Base-by-base conservation (phyloP, 2,888 invertebrate genomes). In the Eupithecia centaureata region DNA sequence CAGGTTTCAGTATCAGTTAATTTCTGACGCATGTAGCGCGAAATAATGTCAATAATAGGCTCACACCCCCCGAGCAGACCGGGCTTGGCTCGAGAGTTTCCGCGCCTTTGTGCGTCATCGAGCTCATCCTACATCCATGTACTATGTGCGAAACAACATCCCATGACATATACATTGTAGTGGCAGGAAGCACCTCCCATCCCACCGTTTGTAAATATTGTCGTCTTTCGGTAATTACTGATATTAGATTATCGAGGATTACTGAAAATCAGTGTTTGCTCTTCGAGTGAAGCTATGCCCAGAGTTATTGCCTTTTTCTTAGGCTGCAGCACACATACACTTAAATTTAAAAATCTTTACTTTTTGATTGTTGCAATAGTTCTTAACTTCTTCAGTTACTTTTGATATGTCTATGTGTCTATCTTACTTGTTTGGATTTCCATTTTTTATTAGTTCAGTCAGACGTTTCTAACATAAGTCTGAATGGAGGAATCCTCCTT, bases 31-130 rank as follows among this genome's bases (percentile, higher is more conserved):
- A 57, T 33, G 22, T 32, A 42, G 38, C 30, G 51, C 35, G 38
- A 60, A 63, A 60, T 38, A 54, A 33, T 56, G 60, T 51, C 51
- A 57, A 12, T 65, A 63, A 67, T 47, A 67, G 60, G 28, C 64
- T 38, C 27, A n/a, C 52, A 54, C 32, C 64, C 57, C 57, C 57
- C 63, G 56, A 65, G 56, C 65, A 54, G 66, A 54, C 15, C 10
- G 7, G 22, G 56, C 51, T 57, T 57, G 60, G 63, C 63, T 66
- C 61, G 61, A 66, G 63, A 62, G 65, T 61, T 18, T 61, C 58
- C 47, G 33, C 38, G 63, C 60, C 63, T 61, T 69, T 69, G 65
- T 69, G 63, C 60, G 65, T 69, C 69, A 69, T 62, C 47, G 60
- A 59, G 59, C 61, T 65, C 60, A 65, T 70, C 63, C 63, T 66